Conservation (phyloP, 2,113 vertebrate species). For the Helogale parvula region DNA sequence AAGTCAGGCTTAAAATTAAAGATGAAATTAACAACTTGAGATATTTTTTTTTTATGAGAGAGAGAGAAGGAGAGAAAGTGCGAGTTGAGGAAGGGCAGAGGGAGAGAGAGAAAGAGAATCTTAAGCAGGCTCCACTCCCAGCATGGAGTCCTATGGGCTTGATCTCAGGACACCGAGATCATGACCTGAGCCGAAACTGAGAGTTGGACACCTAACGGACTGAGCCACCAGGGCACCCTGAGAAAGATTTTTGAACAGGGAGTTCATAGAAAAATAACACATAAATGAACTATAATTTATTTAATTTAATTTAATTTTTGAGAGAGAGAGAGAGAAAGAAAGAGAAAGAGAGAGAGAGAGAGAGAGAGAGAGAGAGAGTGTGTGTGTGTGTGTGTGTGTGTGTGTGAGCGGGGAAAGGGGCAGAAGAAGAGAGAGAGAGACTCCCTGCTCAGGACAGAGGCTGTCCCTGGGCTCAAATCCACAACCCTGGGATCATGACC, state of each 20-base stretch:
- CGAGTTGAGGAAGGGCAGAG: neutral
- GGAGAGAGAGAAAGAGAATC: neutral
- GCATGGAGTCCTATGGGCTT: neutral
- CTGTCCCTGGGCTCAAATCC: too few species aligned
- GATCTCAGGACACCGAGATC: neutral
- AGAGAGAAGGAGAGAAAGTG: neutral
- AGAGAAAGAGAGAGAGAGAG: too few species aligned
- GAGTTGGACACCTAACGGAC: neutral
- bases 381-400: too few species aligned
- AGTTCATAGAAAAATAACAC: neutral
- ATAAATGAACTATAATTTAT: neutral
- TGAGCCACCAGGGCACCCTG: neutral
- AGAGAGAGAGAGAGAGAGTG: too few species aligned
- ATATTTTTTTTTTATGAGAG: too few species aligned
- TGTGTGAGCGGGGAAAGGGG: too few species aligned
- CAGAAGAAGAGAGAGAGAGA: too few species aligned
- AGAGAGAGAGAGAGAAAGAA: too few species aligned
- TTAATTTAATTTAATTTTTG: too few species aligned
- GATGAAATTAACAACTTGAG: conserved; percentile 22
- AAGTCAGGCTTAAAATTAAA: conserved; percentile 18
- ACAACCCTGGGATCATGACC: too few species aligned
- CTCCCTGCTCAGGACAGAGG: too few species aligned
- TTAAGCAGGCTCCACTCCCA: neutral
- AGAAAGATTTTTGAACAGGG: neutral
- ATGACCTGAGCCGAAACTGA: neutral